phyloP scores from a whole-genome alignment of 2,888 invertebrate genomes.

The Serrognathus titanus region DNA sequence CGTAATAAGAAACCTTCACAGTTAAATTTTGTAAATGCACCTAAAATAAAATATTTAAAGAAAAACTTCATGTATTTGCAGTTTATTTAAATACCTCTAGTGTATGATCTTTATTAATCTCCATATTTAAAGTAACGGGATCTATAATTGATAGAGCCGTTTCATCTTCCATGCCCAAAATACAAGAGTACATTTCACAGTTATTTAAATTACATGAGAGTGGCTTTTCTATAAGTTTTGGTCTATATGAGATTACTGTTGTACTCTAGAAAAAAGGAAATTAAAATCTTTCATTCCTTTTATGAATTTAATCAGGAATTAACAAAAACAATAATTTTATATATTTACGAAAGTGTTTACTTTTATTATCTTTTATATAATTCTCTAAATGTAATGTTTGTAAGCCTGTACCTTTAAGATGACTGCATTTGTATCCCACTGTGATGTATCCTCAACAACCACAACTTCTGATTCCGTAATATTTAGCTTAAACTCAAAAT shows the following conservation, averaged over 20 bases:
- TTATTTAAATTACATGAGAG: slow-evolving; percentile 84
- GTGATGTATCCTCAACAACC: slow-evolving; percentile 84
- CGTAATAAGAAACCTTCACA: slow-evolving; percentile 87
- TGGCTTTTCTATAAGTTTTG: slow-evolving; percentile 66
- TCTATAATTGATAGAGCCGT: slow-evolving; percentile 93
- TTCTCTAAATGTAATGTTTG: too few relatives aligned
- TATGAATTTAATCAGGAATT: too few relatives aligned
- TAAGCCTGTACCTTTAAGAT: slow-evolving; percentile 66
- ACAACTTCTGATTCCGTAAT: slow-evolving; percentile 95
- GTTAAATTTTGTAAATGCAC: slow-evolving; percentile 71
- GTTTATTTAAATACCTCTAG: slow-evolving; percentile 43
- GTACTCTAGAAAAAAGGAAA: slow-evolving; percentile 65
- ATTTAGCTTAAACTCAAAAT: slow-evolving; percentile 85
- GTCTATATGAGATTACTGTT: slow-evolving; percentile 79
- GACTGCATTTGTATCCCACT: slow-evolving; percentile 89
- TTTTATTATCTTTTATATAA: too few relatives aligned
- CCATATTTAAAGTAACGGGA: slow-evolving; percentile 80
- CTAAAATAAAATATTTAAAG: slow-evolving; percentile 39
- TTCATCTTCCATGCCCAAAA: slow-evolving; percentile 79
- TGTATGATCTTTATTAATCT: slow-evolving; percentile 55
- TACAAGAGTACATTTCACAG: slow-evolving; percentile 89
- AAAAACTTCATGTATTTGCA: slow-evolving; percentile 5
- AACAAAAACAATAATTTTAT: background rate
- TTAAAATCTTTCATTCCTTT: too few relatives aligned
- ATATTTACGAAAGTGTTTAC: too few relatives aligned